Conservation (phyloP, 2,113 vertebrate genomes). For the Felis catus region F.catus_Fca126_mat1.0 CM031424.1:20230501-20231000, state of each 20-base stretch:
- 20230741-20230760: background rate
- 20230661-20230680: background rate
- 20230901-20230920: background rate
- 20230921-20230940: constrained; percentile 3
- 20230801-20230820: background rate
- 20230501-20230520: background rate
- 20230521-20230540: background rate
- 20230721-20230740: background rate
- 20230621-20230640: background rate
- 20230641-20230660: background rate
- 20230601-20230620: background rate
- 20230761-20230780: background rate
- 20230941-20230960: background rate
- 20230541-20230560: background rate
- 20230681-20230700: background rate
- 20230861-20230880: background rate
- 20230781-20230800: background rate
- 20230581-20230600: background rate
- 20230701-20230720: background rate
- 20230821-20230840: background rate
- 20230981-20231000: constrained; percentile 12
- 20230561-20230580: background rate
- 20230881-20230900: background rate
- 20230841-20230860: background rate
- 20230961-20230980: background rate